phyloP scores from a whole-genome alignment of 1,140 invertebrate genomes.

The Heliconius melpomene region DNA sequence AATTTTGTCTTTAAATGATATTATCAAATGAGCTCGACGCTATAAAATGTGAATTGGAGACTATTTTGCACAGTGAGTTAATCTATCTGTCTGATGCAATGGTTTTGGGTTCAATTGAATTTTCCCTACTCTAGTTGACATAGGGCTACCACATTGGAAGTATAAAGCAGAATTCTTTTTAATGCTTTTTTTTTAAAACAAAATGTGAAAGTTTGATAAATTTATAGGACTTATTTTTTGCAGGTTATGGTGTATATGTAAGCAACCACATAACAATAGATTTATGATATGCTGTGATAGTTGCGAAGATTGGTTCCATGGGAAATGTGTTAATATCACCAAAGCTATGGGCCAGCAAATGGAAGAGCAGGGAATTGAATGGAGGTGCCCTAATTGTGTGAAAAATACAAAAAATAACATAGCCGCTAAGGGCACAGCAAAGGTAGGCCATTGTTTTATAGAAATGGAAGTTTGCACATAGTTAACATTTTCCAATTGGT shows the following conservation, averaged over 20 bases:
- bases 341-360: constrained; percentile 94
- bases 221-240: constrained; percentile 31
- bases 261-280: constrained; percentile 96
- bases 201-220: not conserved
- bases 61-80: too few species aligned
- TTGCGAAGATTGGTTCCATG: constrained; percentile 98
- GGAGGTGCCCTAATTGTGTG: constrained; percentile 93
- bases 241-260: constrained; percentile 96
- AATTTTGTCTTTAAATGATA: too few species aligned
- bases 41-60: too few species aligned
- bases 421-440: constrained; percentile 45
- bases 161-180: too few species aligned
- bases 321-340: constrained; percentile 96
- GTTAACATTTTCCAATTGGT: too few species aligned
- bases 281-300: constrained; percentile 99
- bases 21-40: too few species aligned
- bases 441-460: constrained; percentile 45
- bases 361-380: constrained; percentile 94
- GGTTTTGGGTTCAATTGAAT: too few species aligned
- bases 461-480: too few species aligned
- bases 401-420: constrained; percentile 81
- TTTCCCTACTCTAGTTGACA: too few species aligned
- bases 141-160: too few species aligned
- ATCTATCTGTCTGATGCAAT: too few species aligned
- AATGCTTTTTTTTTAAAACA: too few species aligned